A percentile compares a stretch with the other conserved stretches of the same genome.
Evolutionary conservation across 2,888 invertebrate species (phyloP).

Genomic region (Eupithecia abbreviata): DNA sequence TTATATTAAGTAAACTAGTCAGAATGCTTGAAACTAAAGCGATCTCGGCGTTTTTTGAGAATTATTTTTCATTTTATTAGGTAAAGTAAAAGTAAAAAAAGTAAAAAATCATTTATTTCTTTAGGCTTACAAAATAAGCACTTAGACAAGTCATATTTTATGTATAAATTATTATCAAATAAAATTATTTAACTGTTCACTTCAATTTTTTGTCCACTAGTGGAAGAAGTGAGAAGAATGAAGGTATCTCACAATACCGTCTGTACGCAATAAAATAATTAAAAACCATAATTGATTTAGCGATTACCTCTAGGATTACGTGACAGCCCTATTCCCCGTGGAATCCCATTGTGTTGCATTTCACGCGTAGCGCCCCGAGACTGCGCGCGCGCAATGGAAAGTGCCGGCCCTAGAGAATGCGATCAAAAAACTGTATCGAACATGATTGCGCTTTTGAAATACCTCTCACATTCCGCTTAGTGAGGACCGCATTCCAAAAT

Average conservation of each 20-base stretch:
- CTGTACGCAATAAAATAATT: background rate
- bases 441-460: slow-evolving; percentile 57
- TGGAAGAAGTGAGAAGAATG: too few relatives aligned
- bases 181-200: too few relatives aligned
- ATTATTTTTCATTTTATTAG: too few relatives aligned
- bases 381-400: slow-evolving; percentile 60
- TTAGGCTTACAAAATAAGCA: too few relatives aligned
- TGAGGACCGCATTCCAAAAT: background rate
- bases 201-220: too few relatives aligned
- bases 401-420: slow-evolving; percentile 60
- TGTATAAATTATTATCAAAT: too few relatives aligned
- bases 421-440: slow-evolving; percentile 58
- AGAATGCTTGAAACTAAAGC: background rate
- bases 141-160: too few relatives aligned
- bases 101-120: too few relatives aligned
- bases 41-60: background rate
- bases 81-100: too few relatives aligned
- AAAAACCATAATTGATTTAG: background rate
- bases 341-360: slow-evolving; percentile 69
- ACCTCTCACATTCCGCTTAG: slow-evolving; percentile 20
- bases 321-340: slow-evolving; percentile 56
- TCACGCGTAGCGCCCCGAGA: slow-evolving; percentile 58
- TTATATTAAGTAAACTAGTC: background rate
- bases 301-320: slow-evolving; percentile 20
- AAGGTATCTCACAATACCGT: background rate